Percentiles rank a stretch among this genome's conserved stretches.
Conservation (phyloP, 1,140 invertebrate species). For the Tyrophagus putrescentiae region DNA sequence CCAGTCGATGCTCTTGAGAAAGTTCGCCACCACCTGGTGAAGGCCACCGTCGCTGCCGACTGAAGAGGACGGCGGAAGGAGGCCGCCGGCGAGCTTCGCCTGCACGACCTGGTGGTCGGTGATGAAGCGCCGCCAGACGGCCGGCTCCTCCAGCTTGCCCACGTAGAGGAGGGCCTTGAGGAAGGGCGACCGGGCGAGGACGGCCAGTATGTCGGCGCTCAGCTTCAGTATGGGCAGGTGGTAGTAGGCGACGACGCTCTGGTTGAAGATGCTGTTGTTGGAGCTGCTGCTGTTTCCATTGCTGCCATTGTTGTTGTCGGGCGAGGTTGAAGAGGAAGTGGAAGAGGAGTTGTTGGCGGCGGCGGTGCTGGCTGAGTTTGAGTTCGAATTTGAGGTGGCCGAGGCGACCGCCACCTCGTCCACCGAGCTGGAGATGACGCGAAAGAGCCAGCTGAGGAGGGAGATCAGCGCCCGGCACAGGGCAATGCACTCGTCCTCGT, state of each 20-base stretch:
- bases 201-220: constrained; percentile 32
- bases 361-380: constrained; percentile 22
- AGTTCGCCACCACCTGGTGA: not conserved
- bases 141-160: constrained; percentile 34
- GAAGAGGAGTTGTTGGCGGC: not conserved
- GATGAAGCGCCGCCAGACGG: constrained; percentile 29
- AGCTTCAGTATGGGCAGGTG: constrained; percentile 32
- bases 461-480: constrained; percentile 32
- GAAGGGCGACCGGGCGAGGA: constrained; percentile 32
- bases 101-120: no score
- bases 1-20: constrained; percentile 12
- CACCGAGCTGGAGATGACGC: constrained; percentile 31
- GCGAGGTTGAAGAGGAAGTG: no score
- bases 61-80: no score
- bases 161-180: constrained; percentile 35
- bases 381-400: not conserved
- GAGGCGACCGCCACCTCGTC: constrained; percentile 27
- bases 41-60: not conserved
- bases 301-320: no score
- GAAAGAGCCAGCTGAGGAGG: constrained; percentile 33
- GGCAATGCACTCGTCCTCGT: constrained; percentile 32
- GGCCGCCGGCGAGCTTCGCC: no score
- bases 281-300: no score
- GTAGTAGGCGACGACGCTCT: not conserved
- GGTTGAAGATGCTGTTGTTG: no score